A percentile compares a stretch with the other conserved stretches of the same genome.
Conservation (phyloP, 2,888 invertebrate genomes). For the Ptychoptera albimana region DNA sequence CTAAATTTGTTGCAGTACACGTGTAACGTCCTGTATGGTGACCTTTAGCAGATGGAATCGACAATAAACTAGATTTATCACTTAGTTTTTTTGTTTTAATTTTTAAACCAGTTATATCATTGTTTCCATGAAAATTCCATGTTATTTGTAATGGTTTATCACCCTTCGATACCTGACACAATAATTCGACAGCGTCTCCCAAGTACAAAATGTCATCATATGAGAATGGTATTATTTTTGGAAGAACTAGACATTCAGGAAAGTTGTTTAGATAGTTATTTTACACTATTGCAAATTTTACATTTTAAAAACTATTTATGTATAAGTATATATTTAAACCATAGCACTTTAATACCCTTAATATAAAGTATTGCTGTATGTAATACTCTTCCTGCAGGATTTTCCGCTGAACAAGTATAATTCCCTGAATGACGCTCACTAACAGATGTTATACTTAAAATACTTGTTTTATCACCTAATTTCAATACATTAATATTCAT, state of each 20-base stretch:
- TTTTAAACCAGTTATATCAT: slow-evolving; percentile 20
- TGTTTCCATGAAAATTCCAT: slow-evolving; percentile 38
- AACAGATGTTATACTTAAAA: slow-evolving; percentile 40
- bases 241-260: slow-evolving; percentile 40
- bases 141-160: slow-evolving; percentile 45
- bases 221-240: slow-evolving; percentile 59
- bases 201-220: slow-evolving; percentile 56
- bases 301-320: not conserved
- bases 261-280: not conserved
- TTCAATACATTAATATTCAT: slow-evolving; percentile 36
- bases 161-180: slow-evolving; percentile 59
- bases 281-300: not conserved
- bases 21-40: slow-evolving; percentile 56
- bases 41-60: slow-evolving; percentile 35
- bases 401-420: slow-evolving; percentile 46
- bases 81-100: slow-evolving; percentile 42
- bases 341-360: slow-evolving; percentile 33
- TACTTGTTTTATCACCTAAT: slow-evolving; percentile 20
- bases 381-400: slow-evolving; percentile 38
- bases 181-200: slow-evolving; percentile 51
- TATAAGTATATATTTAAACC: not conserved
- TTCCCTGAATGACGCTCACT: slow-evolving; percentile 43
- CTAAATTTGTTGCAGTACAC: slow-evolving; percentile 48
- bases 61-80: slow-evolving; percentile 45
- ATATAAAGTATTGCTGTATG: slow-evolving; percentile 41